Evolutionary conservation across 1,140 invertebrate species (phyloP), one percentile per base, ranked within the genome.

Genomic region (Microplitis mediator): DNA sequence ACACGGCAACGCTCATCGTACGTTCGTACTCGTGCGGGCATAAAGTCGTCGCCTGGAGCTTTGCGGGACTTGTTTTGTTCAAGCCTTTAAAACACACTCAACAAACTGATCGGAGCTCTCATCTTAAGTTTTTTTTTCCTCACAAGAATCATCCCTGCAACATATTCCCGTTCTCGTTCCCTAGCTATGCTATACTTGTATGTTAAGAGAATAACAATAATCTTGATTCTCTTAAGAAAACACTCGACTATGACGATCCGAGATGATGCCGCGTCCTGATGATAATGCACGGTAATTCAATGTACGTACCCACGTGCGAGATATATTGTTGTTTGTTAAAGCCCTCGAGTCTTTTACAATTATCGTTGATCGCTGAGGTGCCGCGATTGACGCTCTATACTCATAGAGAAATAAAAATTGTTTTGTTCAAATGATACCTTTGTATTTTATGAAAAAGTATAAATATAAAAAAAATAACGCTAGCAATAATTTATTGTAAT

Each of bases 201-300:
- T 63, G 62, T 36, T 51, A 63, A 50, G 56, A 70, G 50, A 58
- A 34, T 51, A 68, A 23, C 23, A 23, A 54, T 13, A 52, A 35
- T 13, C 72, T 70, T 67, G 78, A 76, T 58, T 31, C 56, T 54
- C 76, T 68, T 74, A 73, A 76, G 78, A 77, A 76, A 76, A 73
- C 64, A 74, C 60, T 74, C 69, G 78, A 75, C 75, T 81, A 81
- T 81, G 82, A 82, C 81, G 74, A 35, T 65, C 75, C 73, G 74
- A 80, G 80, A 82, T 82, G 79, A 83, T 81, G 78, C 80, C 75
- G 81, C 80, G 79, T 35, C 14, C 72, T 76, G 81, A 82, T 84
- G 81, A 82, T 84, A 84, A 84, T 84, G 81, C 76, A 75, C 76
- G 76, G 79, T 83, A 83, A 83, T 84, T 83, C 78, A 76, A 76